Conservation (phyloP, 2,888 invertebrate species). For the Erebia palarica region DNA sequence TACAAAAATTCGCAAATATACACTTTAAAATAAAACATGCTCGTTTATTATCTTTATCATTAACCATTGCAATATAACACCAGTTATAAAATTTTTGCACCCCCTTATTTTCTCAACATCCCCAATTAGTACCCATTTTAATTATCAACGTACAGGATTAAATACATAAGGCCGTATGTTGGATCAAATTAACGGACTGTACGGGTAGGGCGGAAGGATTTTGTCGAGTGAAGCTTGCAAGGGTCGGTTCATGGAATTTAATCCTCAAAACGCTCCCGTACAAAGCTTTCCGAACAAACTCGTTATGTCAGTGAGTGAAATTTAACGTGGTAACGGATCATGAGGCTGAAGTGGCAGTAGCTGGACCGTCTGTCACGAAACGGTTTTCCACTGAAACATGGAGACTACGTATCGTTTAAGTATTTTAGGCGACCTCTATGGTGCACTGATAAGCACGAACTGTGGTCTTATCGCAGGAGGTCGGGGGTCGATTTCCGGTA, state of each 20-base stretch:
- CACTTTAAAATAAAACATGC: too few species aligned
- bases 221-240: conserved; percentile 13
- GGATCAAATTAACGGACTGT: conserved; percentile 7
- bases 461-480: too few species aligned
- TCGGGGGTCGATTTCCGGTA: too few species aligned
- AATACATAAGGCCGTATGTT: conserved; percentile 7
- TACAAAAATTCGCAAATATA: too few species aligned
- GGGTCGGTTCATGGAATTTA: conserved; percentile 14
- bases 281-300: neutral
- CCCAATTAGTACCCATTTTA: conserved; percentile 19
- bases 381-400: neutral
- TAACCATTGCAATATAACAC: neutral
- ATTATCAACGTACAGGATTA: conserved; percentile 15
- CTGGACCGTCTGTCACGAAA: neutral
- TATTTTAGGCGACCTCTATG: too few species aligned
- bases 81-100: conserved; percentile 3
- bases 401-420: neutral
- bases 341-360: neutral
- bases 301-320: neutral
- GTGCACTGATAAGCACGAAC: too few species aligned
- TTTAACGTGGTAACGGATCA: neutral
- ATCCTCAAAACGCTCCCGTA: conserved; percentile 6
- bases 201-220: conserved; percentile 7
- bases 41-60: neutral
- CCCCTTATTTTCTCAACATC: conserved; percentile 2